phyloP scores from a whole-genome alignment of 2,113 vertebrate species.

The Sinocyclocheilus anshuiensis region DNA sequence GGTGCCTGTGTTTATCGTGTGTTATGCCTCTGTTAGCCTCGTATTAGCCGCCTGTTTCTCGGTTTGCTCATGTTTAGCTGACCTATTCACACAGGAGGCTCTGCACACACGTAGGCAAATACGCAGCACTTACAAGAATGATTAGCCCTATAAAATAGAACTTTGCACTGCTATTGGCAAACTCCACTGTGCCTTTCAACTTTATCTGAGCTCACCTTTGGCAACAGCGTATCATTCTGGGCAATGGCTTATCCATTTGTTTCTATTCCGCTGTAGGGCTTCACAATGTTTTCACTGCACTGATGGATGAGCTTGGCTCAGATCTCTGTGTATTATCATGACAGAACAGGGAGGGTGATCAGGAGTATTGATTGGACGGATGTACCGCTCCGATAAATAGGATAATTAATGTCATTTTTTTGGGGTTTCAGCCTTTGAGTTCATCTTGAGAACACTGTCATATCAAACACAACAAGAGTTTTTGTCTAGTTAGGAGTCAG shows the following conservation, averaged over 20 bases:
- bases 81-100: slow-evolving; percentile 12
- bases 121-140: slow-evolving; percentile 9
- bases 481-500: neutral
- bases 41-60: neutral
- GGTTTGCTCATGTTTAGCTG: slow-evolving; percentile 41
- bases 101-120: slow-evolving; percentile 39
- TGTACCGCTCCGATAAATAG: slow-evolving; percentile 15
- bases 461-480: neutral
- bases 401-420: slow-evolving; percentile 15
- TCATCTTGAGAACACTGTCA: neutral
- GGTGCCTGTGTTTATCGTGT: neutral
- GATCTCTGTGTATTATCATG: slow-evolving; percentile 10
- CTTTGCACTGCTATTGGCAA: slow-evolving; percentile 34
- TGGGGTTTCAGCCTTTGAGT: neutral
- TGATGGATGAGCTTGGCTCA: slow-evolving; percentile 50
- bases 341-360: slow-evolving; percentile 4
- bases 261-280: slow-evolving; percentile 32
- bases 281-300: slow-evolving; percentile 39
- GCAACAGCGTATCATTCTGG: slow-evolving; percentile 50
- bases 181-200: neutral
- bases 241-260: slow-evolving; percentile 36
- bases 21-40: neutral
- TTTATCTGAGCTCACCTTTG: slow-evolving; percentile 48
- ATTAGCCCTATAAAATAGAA: slow-evolving; percentile 41
- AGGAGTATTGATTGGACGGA: slow-evolving; percentile 30